A percentile compares a stretch with the other conserved stretches of the same genome.
phyloP scores from a whole-genome alignment of 2,888 invertebrate species.

The Paralinhomoeus sp. region DNA sequence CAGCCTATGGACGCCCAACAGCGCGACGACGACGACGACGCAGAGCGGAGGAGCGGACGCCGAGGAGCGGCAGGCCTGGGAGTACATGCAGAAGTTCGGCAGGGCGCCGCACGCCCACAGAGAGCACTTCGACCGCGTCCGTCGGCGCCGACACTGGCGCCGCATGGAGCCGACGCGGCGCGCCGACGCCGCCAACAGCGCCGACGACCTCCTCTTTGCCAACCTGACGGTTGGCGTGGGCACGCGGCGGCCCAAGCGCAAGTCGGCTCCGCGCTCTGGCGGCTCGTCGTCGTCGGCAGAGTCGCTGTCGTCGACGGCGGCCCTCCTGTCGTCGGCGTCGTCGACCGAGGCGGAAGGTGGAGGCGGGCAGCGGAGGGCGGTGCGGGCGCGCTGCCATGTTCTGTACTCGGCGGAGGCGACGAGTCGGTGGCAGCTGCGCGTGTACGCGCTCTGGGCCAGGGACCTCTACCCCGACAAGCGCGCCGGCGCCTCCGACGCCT shows the following conservation, averaged over 20 bases:
- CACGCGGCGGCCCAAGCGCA: no score
- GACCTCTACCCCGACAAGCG: not conserved
- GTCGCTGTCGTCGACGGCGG: not conserved
- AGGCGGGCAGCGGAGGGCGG: no score
- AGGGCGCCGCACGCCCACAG: conserved; percentile 10
- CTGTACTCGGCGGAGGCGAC: not conserved
- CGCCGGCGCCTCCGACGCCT: conserved; percentile 4
- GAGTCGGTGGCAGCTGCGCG: conserved; percentile 1
- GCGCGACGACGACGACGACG: no score
- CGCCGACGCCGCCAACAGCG: no score
- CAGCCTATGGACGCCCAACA: no score
- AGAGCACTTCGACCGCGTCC: conserved; percentile 7
- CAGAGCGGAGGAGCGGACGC: no score
- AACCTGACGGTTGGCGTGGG: no score
- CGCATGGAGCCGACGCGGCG: not conserved
- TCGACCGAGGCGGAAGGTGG: no score
- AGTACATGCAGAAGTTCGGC: conserved; percentile 10
- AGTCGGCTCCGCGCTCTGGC: not conserved
- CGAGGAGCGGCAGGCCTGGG: not conserved
- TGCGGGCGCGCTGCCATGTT: not conserved
- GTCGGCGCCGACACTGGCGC: conserved; percentile 12
- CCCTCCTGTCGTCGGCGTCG: no score
- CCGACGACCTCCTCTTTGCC: no score
- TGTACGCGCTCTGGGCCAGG: conserved; percentile 1
- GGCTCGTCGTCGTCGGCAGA: not conserved